A percentile compares a stretch with the other conserved stretches of the same genome.
Evolutionary conservation across 2,888 invertebrate genomes (phyloP).

Genomic region (Frankliniella intonsa): DNA sequence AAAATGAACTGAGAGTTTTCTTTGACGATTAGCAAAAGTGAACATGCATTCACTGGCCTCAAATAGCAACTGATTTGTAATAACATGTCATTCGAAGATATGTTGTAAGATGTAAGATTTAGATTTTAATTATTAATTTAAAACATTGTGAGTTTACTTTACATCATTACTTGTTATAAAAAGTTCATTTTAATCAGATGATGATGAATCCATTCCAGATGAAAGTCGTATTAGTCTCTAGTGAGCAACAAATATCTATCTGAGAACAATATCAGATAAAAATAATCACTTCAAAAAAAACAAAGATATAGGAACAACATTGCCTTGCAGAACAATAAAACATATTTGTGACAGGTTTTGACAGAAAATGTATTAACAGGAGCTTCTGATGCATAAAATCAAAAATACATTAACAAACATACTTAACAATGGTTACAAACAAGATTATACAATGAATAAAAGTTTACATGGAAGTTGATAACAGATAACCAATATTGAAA

Average conservation of each 20-base stretch:
- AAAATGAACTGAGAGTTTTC: background rate
- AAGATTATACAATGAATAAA: background rate
- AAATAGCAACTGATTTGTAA: background rate
- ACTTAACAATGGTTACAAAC: background rate
- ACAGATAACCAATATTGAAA: background rate
- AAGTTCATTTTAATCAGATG: background rate
- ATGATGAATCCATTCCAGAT: background rate
- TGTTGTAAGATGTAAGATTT: background rate
- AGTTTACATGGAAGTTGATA: background rate
- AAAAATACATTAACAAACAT: background rate
- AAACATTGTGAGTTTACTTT: background rate
- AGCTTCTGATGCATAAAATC: background rate
- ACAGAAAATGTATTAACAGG: background rate
- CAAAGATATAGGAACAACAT: background rate
- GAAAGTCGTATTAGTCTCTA: background rate
- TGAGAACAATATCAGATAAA: background rate
- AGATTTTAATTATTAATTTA: background rate
- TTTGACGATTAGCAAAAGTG: background rate
- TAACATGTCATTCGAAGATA: background rate
- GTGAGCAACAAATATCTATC: background rate
- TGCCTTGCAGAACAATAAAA: background rate
- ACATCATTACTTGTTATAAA: background rate
- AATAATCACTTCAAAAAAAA: background rate
- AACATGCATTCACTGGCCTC: too few species aligned
- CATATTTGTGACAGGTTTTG: background rate